Evolutionary conservation across 2,113 vertebrate species (phyloP), one percentile per base, ranked within the genome.

Genomic region (Catharus bicknelli): DNA sequence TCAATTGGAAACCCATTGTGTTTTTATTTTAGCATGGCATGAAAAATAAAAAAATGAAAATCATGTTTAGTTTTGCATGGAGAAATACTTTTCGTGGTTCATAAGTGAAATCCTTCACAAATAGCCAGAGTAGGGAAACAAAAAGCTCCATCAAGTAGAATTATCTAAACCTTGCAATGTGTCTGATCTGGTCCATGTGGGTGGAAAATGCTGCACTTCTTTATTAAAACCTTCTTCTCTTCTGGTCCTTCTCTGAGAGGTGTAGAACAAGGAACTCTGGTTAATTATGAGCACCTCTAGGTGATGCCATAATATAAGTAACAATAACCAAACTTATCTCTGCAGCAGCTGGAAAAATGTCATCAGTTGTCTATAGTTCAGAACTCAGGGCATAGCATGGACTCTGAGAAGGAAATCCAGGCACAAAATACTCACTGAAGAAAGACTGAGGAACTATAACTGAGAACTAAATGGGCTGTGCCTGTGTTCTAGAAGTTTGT

Each of bases 261-360:
- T 54, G 34, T 36, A 43, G 67, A 48, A 70, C 47, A 21, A 79
- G 17, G 38, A 91, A 4, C 34, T 74, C 55, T 90, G 74, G 16
- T 51, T 85, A 94, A 80, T 94, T 73, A 69, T 66, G 69, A 83
- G n/a, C 75, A 79, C 67, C 43, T 87, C 78, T 83, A 67, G 36
- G 36, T 83, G 74, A 69, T 96, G 47, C 50, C 78, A 20, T 83
- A 73, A 54, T 80, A 26, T 54, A 77, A 88, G 36, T 70, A 81
- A 80, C 55, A 75, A 42, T 72, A 69, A 77, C 27, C 25, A 48
- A 38, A 26, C 23, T 90, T 66, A 76, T 85, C 87, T 79, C 83
- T 84, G 10, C 51, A 64, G 77, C 75, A 96, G 43, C 83, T 79
- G 45, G 57, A 34, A 72, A 64, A 93, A 90, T 53, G 50, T 42